These are phyloP conservation scores for Syrista parreyssii DNA, from an alignment of 2,888 invertebrate species.

Conservation along the genomic window DNA sequence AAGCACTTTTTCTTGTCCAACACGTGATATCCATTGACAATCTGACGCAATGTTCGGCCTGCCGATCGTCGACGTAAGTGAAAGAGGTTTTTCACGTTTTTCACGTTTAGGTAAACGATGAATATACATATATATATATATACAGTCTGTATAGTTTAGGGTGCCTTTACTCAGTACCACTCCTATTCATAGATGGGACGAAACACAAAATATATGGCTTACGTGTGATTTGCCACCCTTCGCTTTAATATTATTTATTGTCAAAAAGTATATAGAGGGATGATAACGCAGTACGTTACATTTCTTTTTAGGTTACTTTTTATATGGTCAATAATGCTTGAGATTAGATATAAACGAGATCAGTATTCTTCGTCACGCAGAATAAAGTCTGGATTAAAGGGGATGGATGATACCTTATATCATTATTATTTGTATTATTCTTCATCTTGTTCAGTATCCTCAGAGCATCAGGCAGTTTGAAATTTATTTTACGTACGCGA, in stretches of 20 bases:
- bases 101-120: not conserved
- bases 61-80: not conserved
- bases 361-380: not conserved
- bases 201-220: not conserved
- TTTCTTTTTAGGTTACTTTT: not conserved
- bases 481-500: too few species aligned
- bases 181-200: not conserved
- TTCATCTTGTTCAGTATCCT: too few species aligned
- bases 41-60: not conserved
- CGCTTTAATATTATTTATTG: not conserved
- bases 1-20: not conserved
- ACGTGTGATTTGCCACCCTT: not conserved
- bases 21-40: not conserved
- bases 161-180: not conserved
- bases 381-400: not conserved
- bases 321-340: not conserved
- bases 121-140: not conserved
- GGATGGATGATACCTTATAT: not conserved
- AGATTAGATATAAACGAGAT: not conserved
- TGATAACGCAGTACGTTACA: not conserved
- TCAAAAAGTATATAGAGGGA: not conserved
- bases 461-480: too few species aligned
- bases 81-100: not conserved
- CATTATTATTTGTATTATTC: not conserved
- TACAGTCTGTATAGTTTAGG: not conserved